Conservation (phyloP, 1,140 invertebrate species). For the Hypsibius dujardini region DNA sequence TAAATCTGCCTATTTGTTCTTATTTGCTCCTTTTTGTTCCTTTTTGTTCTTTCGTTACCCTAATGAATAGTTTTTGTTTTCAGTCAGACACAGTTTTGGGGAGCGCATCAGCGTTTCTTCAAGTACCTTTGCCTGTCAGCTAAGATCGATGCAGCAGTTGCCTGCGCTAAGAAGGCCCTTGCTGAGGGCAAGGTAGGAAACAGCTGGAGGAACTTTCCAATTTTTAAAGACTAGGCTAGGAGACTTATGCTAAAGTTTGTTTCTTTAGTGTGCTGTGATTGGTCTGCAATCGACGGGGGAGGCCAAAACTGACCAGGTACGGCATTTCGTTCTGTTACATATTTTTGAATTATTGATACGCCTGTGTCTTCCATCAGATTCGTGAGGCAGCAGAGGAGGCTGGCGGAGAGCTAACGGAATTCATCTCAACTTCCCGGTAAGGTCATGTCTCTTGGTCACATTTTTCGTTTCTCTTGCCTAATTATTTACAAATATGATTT, state of each 20-base stretch:
- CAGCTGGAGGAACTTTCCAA: constrained; percentile 17
- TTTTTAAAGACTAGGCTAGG: neutral
- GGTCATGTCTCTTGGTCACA: constrained; percentile 26
- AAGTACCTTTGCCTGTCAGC: constrained; percentile 97
- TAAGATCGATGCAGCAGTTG: constrained; percentile 69
- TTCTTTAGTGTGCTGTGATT: constrained; percentile 78
- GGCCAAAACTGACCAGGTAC: constrained; percentile 54
- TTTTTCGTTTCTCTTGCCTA: neutral
- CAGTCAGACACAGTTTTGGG: constrained; percentile 69
- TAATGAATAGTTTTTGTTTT: constrained; percentile 38
- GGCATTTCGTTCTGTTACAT: too few relatives aligned
- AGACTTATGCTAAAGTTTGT: constrained; percentile 12
- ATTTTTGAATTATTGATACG: too few relatives aligned
- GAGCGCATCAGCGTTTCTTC: constrained; percentile 95
- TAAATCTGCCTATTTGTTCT: constrained; percentile 3
- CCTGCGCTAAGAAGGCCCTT: constrained; percentile 57
- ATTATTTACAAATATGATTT: neutral
- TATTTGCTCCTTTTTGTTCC: constrained; percentile 18
- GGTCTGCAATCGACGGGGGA: constrained; percentile 96
- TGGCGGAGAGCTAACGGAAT: constrained; percentile 91
- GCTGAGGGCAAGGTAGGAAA: constrained; percentile 56
- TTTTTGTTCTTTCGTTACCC: constrained; percentile 20
- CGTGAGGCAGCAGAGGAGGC: constrained; percentile 76
- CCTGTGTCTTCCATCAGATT: neutral
- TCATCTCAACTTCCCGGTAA: constrained; percentile 95